Percentiles rank a stretch among this genome's conserved stretches.
Conservation (phyloP, 2,113 vertebrate species). For the Chitala chitala region DNA sequence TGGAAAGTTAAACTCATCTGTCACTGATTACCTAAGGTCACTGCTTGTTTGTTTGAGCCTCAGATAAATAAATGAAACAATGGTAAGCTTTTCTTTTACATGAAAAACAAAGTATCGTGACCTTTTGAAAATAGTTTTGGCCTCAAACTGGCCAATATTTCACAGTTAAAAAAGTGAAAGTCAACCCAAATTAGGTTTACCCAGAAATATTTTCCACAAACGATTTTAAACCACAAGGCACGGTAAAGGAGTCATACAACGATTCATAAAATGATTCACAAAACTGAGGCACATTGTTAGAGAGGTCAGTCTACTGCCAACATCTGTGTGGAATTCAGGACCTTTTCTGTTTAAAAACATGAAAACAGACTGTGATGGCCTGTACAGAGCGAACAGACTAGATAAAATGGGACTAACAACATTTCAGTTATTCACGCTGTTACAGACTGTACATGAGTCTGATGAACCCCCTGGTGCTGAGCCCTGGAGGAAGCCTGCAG, state of each 20-base stretch:
- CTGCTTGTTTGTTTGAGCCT: too few species aligned
- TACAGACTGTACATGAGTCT: too few species aligned
- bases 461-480: too few species aligned
- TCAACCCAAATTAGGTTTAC: background rate
- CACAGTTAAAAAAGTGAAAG: background rate
- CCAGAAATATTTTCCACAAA: slow-evolving; percentile 1
- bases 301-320: slow-evolving; percentile 21
- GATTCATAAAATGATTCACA: slow-evolving; percentile 42
- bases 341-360: background rate
- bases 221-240: slow-evolving; percentile 53
- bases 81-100: too few species aligned
- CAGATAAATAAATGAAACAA: too few species aligned
- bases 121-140: too few species aligned
- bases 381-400: background rate
- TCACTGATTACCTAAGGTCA: too few species aligned
- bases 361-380: background rate
- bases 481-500: too few species aligned
- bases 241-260: slow-evolving; percentile 38
- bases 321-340: background rate
- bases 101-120: too few species aligned
- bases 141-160: background rate
- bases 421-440: background rate
- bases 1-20: too few species aligned
- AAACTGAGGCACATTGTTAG: slow-evolving; percentile 48
- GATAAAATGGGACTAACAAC: background rate